phyloP scores from a whole-genome alignment of 1,140 invertebrate genomes.

The Papilio polytes region DNA sequence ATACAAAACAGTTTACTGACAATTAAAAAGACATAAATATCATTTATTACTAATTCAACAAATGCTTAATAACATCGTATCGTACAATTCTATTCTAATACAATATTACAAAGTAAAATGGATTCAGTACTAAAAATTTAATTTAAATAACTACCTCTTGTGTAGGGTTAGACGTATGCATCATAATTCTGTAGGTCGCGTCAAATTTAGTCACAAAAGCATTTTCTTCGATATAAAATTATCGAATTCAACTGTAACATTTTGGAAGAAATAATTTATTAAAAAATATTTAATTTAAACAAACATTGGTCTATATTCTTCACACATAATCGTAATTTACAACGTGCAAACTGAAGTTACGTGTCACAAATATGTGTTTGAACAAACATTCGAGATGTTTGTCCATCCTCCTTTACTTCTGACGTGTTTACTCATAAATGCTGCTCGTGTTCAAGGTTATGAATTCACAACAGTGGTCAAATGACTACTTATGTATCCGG shows the following conservation, averaged over 20 bases:
- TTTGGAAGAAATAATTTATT: not conserved
- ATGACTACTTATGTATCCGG: conserved; percentile 24
- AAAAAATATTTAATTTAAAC: not conserved
- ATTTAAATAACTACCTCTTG: too few relatives aligned
- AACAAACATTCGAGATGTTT: conserved; percentile 14
- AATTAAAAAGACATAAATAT: conserved; percentile 4
- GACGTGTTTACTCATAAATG: not conserved
- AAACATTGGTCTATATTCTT: conserved; percentile 14
- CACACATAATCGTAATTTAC: conserved; percentile 12
- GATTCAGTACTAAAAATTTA: too few relatives aligned
- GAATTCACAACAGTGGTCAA: conserved; percentile 4
- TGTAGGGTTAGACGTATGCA: too few relatives aligned
- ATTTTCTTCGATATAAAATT: too few relatives aligned
- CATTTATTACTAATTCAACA: not conserved
- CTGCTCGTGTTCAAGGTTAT: conserved; percentile 13
- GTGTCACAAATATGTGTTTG: conserved; percentile 11
- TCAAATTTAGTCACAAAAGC: too few relatives aligned
- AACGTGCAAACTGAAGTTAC: not conserved
- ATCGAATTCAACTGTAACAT: too few relatives aligned
- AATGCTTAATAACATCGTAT: not conserved
- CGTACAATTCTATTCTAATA: too few relatives aligned
- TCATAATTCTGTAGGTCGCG: too few relatives aligned
- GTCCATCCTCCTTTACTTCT: not conserved
- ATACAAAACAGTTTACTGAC: not conserved
- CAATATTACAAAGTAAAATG: too few relatives aligned